phyloP scores from a whole-genome alignment of 2,888 invertebrate genomes.

The Drosophila merina region DNA sequence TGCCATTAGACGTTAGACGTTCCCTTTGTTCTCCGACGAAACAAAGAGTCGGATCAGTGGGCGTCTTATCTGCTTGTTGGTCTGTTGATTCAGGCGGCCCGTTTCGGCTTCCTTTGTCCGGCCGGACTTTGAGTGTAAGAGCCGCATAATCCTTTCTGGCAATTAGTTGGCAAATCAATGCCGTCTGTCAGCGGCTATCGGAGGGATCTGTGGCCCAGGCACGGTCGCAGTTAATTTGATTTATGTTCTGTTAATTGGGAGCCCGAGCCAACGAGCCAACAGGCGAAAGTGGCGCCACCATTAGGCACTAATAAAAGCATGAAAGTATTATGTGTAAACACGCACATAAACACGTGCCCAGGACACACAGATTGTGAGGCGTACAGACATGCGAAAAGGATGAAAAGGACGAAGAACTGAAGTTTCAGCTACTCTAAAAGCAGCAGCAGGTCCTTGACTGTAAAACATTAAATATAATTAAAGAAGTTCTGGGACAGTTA shows the following conservation, averaged over 20 bases:
- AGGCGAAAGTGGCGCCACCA: conserved; percentile 20
- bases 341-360: conserved; percentile 20
- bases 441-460: conserved; percentile 28
- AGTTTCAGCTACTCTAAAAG: conserved; percentile 11
- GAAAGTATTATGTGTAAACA: conserved; percentile 45
- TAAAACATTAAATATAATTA: conserved; percentile 56
- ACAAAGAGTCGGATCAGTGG: conserved; percentile 33
- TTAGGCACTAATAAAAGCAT: conserved; percentile 50
- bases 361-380: neutral
- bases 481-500: conserved; percentile 6
- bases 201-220: conserved; percentile 17
- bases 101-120: neutral
- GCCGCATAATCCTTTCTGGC: conserved; percentile 47
- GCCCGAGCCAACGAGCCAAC: conserved; percentile 6
- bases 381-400: neutral
- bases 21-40: conserved; percentile 32
- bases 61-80: conserved; percentile 38
- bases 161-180: conserved; percentile 50
- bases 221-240: conserved; percentile 41
- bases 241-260: conserved; percentile 47
- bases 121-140: conserved; percentile 19
- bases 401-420: neutral
- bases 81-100: conserved; percentile 37
- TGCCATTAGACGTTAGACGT: conserved; percentile 40
- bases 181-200: conserved; percentile 34